Conservation (phyloP, 2,797 vertebrate species). For the Sebastes variabilis region DNA sequence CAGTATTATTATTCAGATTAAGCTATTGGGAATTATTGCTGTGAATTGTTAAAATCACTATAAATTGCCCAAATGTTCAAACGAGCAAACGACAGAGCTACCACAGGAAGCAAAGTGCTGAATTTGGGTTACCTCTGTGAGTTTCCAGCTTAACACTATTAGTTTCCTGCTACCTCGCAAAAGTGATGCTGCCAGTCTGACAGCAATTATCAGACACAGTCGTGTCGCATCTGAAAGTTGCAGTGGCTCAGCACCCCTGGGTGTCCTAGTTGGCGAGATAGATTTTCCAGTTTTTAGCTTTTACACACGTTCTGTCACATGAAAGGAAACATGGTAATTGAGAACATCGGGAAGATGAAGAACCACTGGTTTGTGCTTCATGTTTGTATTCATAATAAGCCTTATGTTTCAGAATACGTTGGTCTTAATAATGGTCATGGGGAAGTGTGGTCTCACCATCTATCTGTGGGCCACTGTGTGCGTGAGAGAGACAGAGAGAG, state of each 20-base stretch:
- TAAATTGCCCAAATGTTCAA: background rate
- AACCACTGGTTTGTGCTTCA: background rate
- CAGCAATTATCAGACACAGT: conserved; percentile 65
- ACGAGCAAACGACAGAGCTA: background rate
- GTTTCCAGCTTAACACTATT: conserved; percentile 12
- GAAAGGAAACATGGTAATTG: background rate
- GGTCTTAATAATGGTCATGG: conserved; percentile 20
- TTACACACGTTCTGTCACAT: conserved; percentile 9
- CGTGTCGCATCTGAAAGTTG: conserved; percentile 56
- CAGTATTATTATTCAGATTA: background rate
- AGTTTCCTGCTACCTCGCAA: conserved; percentile 32
- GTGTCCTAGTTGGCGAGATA: conserved; percentile 19
- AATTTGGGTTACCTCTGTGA: background rate
- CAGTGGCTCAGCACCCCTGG: conserved; percentile 44
- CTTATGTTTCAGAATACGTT: background rate
- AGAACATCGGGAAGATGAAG: background rate
- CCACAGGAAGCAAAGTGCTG: background rate
- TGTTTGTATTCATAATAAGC: background rate
- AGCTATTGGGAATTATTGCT: background rate
- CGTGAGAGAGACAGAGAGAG: background rate
- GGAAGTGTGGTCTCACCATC: conserved; percentile 7
- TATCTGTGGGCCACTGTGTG: background rate
- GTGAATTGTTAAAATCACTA: background rate
- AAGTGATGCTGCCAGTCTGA: conserved; percentile 50
- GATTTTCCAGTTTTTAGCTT: conserved; percentile 6